Evolutionary conservation across 1,140 invertebrate species (phyloP).

Genomic region (Drosophila sturtevanti): DNA sequence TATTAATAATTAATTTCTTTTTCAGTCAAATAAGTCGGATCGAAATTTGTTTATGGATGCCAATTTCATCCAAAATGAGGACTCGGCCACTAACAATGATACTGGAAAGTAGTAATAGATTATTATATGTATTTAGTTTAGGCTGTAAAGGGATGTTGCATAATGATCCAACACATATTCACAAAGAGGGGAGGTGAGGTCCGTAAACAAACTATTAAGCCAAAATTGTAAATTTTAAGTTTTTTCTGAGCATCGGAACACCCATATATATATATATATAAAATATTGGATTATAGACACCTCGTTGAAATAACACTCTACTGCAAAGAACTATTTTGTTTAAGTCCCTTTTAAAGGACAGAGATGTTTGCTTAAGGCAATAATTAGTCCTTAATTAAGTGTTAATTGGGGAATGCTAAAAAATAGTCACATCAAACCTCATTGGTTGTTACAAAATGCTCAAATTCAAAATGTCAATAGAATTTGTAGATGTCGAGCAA

Average conservation of each 20-base stretch:
- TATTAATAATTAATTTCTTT: not conserved
- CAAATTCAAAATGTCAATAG: too few species aligned
- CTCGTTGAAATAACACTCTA: too few species aligned
- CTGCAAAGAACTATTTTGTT: too few species aligned
- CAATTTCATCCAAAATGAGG: slow-evolving; percentile 55
- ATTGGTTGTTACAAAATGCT: too few species aligned
- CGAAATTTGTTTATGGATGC: slow-evolving; percentile 72
- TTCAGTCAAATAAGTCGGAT: slow-evolving; percentile 80
- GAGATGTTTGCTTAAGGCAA: too few species aligned
- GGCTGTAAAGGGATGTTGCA: slow-evolving; percentile 10
- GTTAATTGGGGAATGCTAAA: too few species aligned
- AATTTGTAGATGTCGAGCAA: too few species aligned
- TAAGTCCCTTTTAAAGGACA: too few species aligned
- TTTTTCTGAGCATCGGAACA: not conserved
- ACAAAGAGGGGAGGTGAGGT: not conserved
- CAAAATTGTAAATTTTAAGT: not conserved
- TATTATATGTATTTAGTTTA: not conserved
- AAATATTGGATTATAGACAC: not conserved
- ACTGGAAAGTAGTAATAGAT: slow-evolving; percentile 47
- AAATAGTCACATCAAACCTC: too few species aligned
- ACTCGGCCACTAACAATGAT: slow-evolving; percentile 38
- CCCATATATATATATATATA: slow-evolving; percentile 1
- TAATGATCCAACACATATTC: not conserved
- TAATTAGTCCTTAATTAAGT: too few species aligned
- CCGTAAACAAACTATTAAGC: not conserved